Evolutionary conservation across 2,888 invertebrate species (phyloP).

Genomic region (Tuberolachnus salignus): DNA sequence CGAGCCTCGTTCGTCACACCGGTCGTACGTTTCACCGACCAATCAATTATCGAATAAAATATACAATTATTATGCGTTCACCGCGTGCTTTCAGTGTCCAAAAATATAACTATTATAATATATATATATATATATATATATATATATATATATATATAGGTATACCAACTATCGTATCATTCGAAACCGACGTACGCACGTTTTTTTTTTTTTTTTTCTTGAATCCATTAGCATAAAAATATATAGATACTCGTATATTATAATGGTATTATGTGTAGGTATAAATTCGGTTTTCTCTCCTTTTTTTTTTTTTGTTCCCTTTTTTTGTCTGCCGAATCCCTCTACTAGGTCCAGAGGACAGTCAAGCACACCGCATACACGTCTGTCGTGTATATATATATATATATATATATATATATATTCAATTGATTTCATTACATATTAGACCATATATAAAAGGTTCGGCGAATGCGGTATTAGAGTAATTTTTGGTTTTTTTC

Average conservation of each 20-base stretch:
- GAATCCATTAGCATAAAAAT: background rate
- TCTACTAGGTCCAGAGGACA: background rate
- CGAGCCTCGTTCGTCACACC: background rate
- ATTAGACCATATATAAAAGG: background rate
- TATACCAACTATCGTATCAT: slow-evolving; percentile 5
- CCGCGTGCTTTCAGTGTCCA: background rate
- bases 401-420: no score
- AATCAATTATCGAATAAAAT: background rate
- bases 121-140: no score
- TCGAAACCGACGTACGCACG: background rate
- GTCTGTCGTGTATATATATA: no score
- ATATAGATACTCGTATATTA: background rate
- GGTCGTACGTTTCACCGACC: background rate
- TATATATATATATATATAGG: no score
- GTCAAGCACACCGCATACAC: background rate
- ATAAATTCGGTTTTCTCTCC: background rate
- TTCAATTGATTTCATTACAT: slow-evolving; percentile 4
- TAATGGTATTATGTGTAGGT: no score
- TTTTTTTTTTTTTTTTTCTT: no score
- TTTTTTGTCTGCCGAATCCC: background rate
- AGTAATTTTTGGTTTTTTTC: background rate
- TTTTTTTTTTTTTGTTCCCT: background rate
- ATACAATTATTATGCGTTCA: background rate
- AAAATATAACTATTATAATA: background rate
- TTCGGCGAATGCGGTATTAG: background rate